A percentile compares a stretch with the other conserved stretches of the same genome.
Conservation (phyloP, 2,888 invertebrate species). For the Hirtodrosophila cameraria region DNA sequence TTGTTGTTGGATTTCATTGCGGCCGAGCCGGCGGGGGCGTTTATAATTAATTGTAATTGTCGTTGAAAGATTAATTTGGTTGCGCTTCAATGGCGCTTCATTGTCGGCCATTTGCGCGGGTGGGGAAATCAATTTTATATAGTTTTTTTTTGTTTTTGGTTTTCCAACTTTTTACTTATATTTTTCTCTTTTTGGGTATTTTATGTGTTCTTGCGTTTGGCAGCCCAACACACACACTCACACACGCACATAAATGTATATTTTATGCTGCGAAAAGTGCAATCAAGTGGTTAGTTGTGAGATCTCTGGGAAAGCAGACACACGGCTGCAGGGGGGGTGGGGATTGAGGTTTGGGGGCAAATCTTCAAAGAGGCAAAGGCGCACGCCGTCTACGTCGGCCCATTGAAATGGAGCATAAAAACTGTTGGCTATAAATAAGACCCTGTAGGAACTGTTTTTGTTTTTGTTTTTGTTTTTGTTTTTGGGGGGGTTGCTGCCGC, state of each 20-base stretch:
- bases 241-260: slow-evolving; percentile 66
- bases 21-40: slow-evolving; percentile 68
- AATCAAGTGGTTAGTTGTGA: slow-evolving; percentile 71
- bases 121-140: slow-evolving; percentile 76
- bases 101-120: slow-evolving; percentile 74
- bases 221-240: slow-evolving; percentile 36
- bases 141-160: slow-evolving; percentile 38
- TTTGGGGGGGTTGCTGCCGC: not conserved
- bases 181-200: slow-evolving; percentile 14
- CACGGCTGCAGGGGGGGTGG: slow-evolving; percentile 2
- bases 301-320: no score
- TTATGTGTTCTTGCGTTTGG: slow-evolving; percentile 15
- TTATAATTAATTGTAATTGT: slow-evolving; percentile 82
- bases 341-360: slow-evolving; percentile 27
- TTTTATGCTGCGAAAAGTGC: slow-evolving; percentile 78
- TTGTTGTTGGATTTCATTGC: slow-evolving; percentile 54
- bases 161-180: no score
- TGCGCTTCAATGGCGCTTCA: slow-evolving; percentile 79
- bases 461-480: slow-evolving; percentile 19
- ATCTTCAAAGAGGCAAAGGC: slow-evolving; percentile 72
- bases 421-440: slow-evolving; percentile 76
- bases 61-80: slow-evolving; percentile 82
- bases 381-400: slow-evolving; percentile 63
- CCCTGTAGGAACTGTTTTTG: slow-evolving; percentile 52
- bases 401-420: slow-evolving; percentile 79